These are phyloP conservation scores for Vulpes ferrilata DNA, from an alignment of 2,113 vertebrate species.

Conservation along the genomic window DNA sequence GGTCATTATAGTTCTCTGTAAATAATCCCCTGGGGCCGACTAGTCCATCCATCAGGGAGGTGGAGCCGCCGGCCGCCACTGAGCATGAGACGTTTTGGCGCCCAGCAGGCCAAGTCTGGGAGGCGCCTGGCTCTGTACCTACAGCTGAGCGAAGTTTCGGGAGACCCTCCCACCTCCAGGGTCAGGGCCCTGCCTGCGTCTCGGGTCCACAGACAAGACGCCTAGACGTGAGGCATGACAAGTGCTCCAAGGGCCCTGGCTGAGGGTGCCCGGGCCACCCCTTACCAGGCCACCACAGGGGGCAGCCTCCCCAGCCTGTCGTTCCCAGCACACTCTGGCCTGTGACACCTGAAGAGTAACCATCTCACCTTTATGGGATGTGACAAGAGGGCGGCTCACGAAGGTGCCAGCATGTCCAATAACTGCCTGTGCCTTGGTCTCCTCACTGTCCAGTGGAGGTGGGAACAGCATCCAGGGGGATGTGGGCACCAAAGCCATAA, in stretches of 20 bases:
- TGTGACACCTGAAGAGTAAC: not conserved
- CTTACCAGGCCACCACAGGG: not conserved
- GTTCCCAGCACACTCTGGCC: not conserved
- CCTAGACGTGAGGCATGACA: not conserved
- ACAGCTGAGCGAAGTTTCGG: not conserved
- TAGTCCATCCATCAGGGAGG: not conserved
- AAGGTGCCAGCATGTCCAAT: fast-evolving
- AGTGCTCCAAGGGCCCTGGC: not conserved
- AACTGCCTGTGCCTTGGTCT: not conserved
- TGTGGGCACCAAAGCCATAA: not conserved
- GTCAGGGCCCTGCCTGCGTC: not conserved
- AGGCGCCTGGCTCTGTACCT: not conserved
- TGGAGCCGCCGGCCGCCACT: not conserved
- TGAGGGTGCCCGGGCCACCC: not conserved
- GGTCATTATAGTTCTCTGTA: not conserved
- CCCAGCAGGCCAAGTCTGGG: not conserved
- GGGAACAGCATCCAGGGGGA: fast-evolving
- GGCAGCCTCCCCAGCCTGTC: not conserved
- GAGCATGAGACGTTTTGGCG: fast-evolving
- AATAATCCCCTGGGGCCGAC: not conserved
- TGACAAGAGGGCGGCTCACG: not conserved
- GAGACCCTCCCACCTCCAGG: not conserved
- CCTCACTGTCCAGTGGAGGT: not conserved
- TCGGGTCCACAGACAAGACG: not conserved
- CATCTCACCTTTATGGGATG: not conserved